These are phyloP conservation scores for Dryobota labecula DNA, from an alignment of 2,888 invertebrate genomes.

Conservation along the genomic window DNA sequence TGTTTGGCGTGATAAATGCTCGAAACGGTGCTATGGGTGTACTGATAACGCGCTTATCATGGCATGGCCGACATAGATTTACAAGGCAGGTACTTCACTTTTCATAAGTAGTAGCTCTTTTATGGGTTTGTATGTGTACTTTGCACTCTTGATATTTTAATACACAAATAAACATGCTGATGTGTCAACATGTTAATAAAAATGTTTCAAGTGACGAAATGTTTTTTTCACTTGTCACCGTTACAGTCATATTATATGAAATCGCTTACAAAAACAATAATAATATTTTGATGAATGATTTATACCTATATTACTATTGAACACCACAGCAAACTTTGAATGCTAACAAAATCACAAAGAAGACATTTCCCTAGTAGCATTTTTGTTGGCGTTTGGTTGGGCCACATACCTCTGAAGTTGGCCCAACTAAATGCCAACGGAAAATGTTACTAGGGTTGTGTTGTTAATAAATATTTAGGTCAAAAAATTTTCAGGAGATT, in stretches of 20 bases:
- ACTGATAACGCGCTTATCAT: conserved; percentile 61
- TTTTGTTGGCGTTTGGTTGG: too few species aligned
- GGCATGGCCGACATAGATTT: conserved; percentile 45
- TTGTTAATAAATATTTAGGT: background rate
- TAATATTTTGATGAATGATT: conserved; percentile 11
- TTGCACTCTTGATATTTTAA: conserved; percentile 14
- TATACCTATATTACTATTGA: background rate
- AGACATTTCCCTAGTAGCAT: too few species aligned
- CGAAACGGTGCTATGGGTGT: conserved; percentile 13
- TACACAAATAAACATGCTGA: background rate
- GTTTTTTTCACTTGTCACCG: background rate
- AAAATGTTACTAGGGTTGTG: too few species aligned
- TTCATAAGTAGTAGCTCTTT: conserved; percentile 4
- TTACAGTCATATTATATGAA: background rate
- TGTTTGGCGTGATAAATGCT: conserved; percentile 47
- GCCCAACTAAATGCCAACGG: too few species aligned
- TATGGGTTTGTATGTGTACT: conserved; percentile 14
- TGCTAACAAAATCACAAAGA: background rate
- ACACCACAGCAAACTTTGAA: background rate
- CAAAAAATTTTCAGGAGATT: background rate
- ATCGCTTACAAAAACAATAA: background rate
- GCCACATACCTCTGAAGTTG: too few species aligned
- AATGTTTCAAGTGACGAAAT: conserved; percentile 10
- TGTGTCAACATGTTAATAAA: too few species aligned
- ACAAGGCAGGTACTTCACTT: conserved; percentile 34